Percentiles rank a stretch among this genome's conserved stretches.
phyloP scores from a whole-genome alignment of 2,797 vertebrate species.

The Margarornis squamiger region DNA sequence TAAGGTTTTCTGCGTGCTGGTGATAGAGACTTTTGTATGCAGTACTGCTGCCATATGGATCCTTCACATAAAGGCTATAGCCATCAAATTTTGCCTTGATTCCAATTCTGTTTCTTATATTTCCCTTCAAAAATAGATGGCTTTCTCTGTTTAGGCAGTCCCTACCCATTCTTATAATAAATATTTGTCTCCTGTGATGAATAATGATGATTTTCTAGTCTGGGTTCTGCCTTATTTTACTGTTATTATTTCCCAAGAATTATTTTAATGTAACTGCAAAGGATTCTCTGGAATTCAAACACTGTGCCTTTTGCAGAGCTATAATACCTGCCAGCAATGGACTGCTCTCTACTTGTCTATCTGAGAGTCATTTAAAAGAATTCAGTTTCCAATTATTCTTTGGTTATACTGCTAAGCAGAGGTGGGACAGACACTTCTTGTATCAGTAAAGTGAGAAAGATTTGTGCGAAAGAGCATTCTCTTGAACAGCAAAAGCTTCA shows the following conservation, averaged over 20 bases:
- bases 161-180: neutral
- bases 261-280: neutral
- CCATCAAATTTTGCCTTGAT: neutral
- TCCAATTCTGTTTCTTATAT: neutral
- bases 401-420: neutral
- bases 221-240: neutral
- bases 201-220: neutral
- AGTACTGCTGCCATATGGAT: neutral
- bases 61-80: neutral
- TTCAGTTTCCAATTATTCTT: neutral
- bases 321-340: neutral
- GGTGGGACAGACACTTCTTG: neutral
- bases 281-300: neutral
- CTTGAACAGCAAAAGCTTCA: neutral
- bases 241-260: neutral
- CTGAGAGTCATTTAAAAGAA: neutral
- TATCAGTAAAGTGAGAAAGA: neutral
- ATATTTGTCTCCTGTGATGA: neutral
- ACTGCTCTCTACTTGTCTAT: neutral
- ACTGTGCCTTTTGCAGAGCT: neutral
- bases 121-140: neutral
- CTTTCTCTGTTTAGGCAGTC: neutral
- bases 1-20: neutral
- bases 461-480: neutral
- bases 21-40: neutral